phyloP scores from a whole-genome alignment of 1,140 invertebrate genomes.

The Orchesella cincta region DNA sequence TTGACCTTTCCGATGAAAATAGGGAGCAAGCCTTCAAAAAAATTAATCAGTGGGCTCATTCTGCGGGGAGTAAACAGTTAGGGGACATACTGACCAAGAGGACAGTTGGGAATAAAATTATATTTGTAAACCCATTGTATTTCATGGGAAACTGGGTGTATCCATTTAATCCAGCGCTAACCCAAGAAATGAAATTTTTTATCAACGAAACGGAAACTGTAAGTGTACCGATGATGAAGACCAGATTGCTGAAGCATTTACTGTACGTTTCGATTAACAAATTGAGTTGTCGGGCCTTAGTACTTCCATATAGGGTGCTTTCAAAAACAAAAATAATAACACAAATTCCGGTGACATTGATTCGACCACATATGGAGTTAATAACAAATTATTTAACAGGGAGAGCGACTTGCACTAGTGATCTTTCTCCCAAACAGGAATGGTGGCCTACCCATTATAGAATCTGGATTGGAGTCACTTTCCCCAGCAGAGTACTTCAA shows the following conservation, averaged over 20 bases:
- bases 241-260: background rate
- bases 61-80: background rate
- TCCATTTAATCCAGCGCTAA: slow-evolving; percentile 13
- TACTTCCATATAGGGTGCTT: background rate
- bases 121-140: slow-evolving; percentile 3
- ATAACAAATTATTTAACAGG: background rate
- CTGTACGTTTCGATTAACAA: background rate
- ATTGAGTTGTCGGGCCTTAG: slow-evolving; percentile 3
- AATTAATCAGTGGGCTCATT: slow-evolving; percentile 2
- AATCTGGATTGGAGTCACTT: background rate
- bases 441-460: background rate
- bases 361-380: too few species aligned
- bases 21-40: background rate
- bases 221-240: slow-evolving; percentile 3
- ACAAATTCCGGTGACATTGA: too few species aligned
- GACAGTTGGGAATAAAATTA: background rate
- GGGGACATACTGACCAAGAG: background rate
- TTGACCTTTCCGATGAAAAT: background rate
- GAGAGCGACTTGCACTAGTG: background rate
- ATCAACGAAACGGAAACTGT: background rate
- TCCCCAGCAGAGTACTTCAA: background rate
- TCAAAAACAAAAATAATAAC: too few species aligned
- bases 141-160: background rate
- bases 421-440: slow-evolving; percentile 18
- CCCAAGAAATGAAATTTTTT: background rate